These are phyloP conservation scores for Drosophila multiciliata DNA, from an alignment of 2,888 invertebrate species.

Conservation along the genomic window DNA sequence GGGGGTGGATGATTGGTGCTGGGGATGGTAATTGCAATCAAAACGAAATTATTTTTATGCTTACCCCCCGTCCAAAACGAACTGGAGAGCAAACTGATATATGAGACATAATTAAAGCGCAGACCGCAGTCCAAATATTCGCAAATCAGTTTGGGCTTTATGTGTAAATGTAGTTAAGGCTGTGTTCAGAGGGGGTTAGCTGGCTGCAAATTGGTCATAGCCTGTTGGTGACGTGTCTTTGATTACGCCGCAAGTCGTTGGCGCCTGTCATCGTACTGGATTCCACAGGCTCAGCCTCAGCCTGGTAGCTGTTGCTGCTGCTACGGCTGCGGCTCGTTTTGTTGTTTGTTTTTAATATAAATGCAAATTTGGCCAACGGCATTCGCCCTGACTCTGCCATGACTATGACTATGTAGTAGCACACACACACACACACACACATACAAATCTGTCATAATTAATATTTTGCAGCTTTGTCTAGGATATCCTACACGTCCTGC, in stretches of 20 bases:
- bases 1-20: constrained; percentile 10
- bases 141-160: constrained; percentile 74
- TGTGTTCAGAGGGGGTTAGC: background rate
- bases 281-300: constrained; percentile 23
- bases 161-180: constrained; percentile 39
- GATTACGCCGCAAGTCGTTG: constrained; percentile 79
- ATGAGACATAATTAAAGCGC: constrained; percentile 84
- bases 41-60: constrained; percentile 83
- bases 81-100: constrained; percentile 77
- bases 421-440: constrained; percentile 24
- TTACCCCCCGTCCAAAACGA: constrained; percentile 26
- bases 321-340: constrained; percentile 44
- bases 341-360: constrained; percentile 81
- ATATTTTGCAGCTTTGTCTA: constrained; percentile 74
- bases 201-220: constrained; percentile 73
- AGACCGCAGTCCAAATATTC: constrained; percentile 64
- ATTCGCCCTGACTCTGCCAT: constrained; percentile 36
- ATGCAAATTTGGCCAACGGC: constrained; percentile 78
- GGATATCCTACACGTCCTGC: constrained; percentile 57
- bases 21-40: constrained; percentile 82
- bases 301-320: constrained; percentile 28
- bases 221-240: constrained; percentile 81
- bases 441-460: constrained; percentile 73
- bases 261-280: constrained; percentile 65
- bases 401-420: constrained; percentile 22